Evolutionary conservation across 2,113 vertebrate species (phyloP), one percentile per base, ranked within the genome.

Genomic region (Heterochromis multidens): DNA sequence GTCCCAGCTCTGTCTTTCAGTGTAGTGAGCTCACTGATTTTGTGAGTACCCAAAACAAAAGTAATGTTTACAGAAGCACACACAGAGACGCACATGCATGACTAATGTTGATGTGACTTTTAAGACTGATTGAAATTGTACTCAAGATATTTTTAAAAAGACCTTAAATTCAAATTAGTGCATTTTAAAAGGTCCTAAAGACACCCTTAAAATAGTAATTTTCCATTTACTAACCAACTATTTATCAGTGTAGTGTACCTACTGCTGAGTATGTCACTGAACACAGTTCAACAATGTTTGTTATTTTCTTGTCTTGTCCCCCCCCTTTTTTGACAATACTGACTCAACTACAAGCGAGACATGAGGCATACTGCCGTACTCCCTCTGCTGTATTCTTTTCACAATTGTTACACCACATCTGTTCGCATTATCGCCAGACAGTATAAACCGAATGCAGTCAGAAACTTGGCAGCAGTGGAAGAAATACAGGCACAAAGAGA

Each of bases 361-460:
- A 37, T 19, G 29, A 80, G 86, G 40, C 52, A 8, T 29, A 58
- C 74, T 65, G 86, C 80, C 27, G 19, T 37, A 67, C 43, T 16
- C 4, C 63, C 63, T 43, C 79, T 56, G 86, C 80, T 72, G 35
- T 40, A 67, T 37, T 16, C 52, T 58, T 23, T 54, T 49, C 35
- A 9, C 52, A 23, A 13, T 65, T 17, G 76, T 83, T 84, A 83
- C 31, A n/a, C 80, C 46, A 80, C 91, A 92, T 91, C 91, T 93
- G 90, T 54, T 92, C 46, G 65, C 65, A 87, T 92, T 85, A 84
- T 80, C 67, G 25, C 59, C 62, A 63, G 46, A 90, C 81, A 80
- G 85, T 80, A 82, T 57, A 29, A 87, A 88, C 74, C 13, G 43
- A 78, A 87, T 70, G 79, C 65, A 70, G 86, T 65, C 83, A 79